A percentile compares a stretch with the other conserved stretches of the same genome.
phyloP scores from a whole-genome alignment of 2,888 invertebrate species.

The Gymnoscelis rufifasciata region DNA sequence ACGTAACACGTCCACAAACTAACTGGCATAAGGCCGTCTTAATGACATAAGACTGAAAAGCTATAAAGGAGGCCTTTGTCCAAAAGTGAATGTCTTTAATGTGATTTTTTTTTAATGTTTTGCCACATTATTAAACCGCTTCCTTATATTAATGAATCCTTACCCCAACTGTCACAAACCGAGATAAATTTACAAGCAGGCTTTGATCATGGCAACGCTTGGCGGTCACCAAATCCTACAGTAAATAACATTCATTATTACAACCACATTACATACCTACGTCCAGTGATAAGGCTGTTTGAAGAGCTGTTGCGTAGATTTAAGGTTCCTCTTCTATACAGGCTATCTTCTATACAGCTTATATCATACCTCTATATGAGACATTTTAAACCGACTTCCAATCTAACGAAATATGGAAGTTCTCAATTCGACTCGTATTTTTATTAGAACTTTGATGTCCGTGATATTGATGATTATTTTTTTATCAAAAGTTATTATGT shows the following conservation, averaged over 20 bases:
- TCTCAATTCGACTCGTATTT: neutral
- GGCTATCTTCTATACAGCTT: too few relatives aligned
- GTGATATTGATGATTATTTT: too few relatives aligned
- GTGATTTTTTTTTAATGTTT: too few relatives aligned
- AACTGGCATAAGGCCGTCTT: too few relatives aligned
- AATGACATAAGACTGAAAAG: too few relatives aligned
- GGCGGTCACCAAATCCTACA: constrained; percentile 70
- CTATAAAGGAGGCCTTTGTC: too few relatives aligned
- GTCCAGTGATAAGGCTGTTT: constrained; percentile 44
- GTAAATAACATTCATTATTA: constrained; percentile 56
- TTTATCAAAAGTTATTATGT: too few relatives aligned
- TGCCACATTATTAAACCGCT: constrained; percentile 23
- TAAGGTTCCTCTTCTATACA: constrained; percentile 12
- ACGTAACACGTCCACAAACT: too few relatives aligned
- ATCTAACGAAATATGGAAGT: neutral
- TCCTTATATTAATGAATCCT: constrained; percentile 20
- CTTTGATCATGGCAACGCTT: constrained; percentile 50
- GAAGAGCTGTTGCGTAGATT: constrained; percentile 22
- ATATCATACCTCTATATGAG: too few relatives aligned
- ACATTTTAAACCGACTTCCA: too few relatives aligned
- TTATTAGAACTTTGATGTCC: neutral
- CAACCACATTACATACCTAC: constrained; percentile 48
- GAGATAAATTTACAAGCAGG: constrained; percentile 55
- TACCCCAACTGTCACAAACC: constrained; percentile 26
- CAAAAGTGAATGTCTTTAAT: too few relatives aligned